These are phyloP conservation scores for Drosophila testacea DNA, from an alignment of 2,888 invertebrate genomes.

Conservation along the genomic window DNA sequence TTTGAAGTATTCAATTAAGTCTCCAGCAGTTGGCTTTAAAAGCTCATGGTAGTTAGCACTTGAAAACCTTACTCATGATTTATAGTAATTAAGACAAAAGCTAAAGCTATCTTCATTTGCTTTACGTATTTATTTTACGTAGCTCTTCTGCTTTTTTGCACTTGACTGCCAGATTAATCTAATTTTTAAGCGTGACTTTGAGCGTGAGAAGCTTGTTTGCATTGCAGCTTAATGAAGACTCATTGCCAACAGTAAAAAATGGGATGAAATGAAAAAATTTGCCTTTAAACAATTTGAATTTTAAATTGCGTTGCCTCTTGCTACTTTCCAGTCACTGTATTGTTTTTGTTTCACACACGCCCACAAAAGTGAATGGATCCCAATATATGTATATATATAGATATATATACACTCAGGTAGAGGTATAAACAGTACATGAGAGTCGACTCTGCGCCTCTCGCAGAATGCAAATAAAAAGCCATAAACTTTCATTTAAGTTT, in stretches of 20 bases:
- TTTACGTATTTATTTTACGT: background rate
- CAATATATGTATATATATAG: constrained; percentile 1
- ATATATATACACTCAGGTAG: constrained; percentile 9
- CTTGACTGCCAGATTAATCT: background rate
- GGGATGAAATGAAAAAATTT: constrained; percentile 5
- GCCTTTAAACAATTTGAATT: constrained; percentile 43
- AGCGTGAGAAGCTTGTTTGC: constrained; percentile 11
- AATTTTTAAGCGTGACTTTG: constrained; percentile 13
- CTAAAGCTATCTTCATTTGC: background rate
- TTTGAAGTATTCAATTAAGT: background rate
- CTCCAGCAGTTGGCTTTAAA: background rate
- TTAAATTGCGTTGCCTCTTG: constrained; percentile 20
- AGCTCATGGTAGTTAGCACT: no score
- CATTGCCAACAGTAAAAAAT: constrained; percentile 18
- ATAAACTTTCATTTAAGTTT: constrained; percentile 83
- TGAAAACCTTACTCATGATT: background rate
- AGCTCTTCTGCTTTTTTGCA: background rate
- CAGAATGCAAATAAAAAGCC: constrained; percentile 76
- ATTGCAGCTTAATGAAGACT: constrained; percentile 40
- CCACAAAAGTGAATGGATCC: constrained; percentile 1
- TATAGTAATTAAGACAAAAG: constrained; percentile 1
- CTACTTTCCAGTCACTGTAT: background rate
- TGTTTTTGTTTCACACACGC: constrained; percentile 14
- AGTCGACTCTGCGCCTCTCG: constrained; percentile 28
- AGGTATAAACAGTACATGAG: constrained; percentile 39